phyloP scores from a whole-genome alignment of 2,113 vertebrate species.

The Megaleporinus macrocephalus region DNA sequence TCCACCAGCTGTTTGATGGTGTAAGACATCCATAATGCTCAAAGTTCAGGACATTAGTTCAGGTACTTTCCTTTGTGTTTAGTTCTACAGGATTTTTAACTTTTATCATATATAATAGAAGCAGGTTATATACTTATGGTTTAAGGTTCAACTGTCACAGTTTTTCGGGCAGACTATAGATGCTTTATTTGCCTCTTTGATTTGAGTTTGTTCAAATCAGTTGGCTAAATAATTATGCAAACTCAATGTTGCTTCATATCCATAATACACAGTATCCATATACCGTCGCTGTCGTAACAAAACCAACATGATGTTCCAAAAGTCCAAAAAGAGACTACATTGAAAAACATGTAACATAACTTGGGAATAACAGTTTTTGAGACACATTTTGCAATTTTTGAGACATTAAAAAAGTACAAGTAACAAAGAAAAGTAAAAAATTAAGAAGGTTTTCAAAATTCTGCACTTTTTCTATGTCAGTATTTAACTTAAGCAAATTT shows the following conservation, averaged over 20 bases:
- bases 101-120: slow-evolving; percentile 11
- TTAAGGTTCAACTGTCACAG: not conserved
- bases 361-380: too few relatives aligned
- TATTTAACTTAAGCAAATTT: too few relatives aligned
- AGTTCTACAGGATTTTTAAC: slow-evolving; percentile 1
- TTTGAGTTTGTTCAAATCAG: slow-evolving; percentile 24
- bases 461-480: too few relatives aligned
- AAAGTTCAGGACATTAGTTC: slow-evolving; percentile 28
- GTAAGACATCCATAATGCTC: slow-evolving; percentile 10
- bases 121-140: not conserved
- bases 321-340: too few relatives aligned
- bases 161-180: not conserved
- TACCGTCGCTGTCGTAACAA: not conserved
- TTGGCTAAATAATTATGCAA: slow-evolving; percentile 43
- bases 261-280: not conserved
- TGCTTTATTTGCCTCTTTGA: slow-evolving; percentile 14
- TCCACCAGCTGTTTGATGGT: slow-evolving; percentile 5
- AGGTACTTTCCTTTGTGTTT: slow-evolving; percentile 9
- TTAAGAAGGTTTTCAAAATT: too few relatives aligned
- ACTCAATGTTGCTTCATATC: not conserved
- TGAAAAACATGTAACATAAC: too few relatives aligned
- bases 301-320: not conserved
- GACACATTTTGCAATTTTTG: too few relatives aligned
- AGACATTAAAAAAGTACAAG: too few relatives aligned
- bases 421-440: too few relatives aligned